phyloP scores from a whole-genome alignment of 2,797 vertebrate genomes.

The Halcyon badia region DNA sequence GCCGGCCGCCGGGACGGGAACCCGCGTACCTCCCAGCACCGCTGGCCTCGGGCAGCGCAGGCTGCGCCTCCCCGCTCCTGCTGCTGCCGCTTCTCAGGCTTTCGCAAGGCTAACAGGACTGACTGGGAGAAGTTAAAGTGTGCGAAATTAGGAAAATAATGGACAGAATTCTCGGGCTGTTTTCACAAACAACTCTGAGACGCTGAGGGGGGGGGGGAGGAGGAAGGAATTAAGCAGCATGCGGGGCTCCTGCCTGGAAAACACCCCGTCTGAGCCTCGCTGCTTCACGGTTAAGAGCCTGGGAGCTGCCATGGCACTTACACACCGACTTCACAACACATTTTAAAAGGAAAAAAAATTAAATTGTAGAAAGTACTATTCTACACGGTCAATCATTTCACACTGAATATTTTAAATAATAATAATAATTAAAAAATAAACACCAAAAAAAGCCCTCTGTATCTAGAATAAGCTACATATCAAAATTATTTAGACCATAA shows the following conservation, averaged over 20 bases:
- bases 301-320: not conserved
- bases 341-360: not conserved
- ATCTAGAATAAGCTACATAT: not conserved
- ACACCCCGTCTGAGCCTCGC: fast-evolving
- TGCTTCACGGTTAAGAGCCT: not conserved
- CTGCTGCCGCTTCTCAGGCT: fast-evolving
- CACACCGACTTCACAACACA: fast-evolving
- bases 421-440: too few relatives aligned
- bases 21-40: not conserved
- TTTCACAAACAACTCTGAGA: not conserved
- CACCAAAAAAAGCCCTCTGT: too few relatives aligned
- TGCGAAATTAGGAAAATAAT: not conserved
- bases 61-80: not conserved
- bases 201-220: too few relatives aligned
- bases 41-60: too few relatives aligned
- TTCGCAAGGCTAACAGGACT: not conserved
- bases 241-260: not conserved
- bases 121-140: too few relatives aligned
- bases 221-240: fast-evolving
- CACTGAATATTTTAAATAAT: not conserved
- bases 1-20: not conserved
- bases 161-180: fast-evolving
- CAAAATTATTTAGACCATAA: not conserved
- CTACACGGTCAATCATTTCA: not conserved
- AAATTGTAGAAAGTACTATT: not conserved